Conservation (phyloP, 2,888 invertebrate genomes). For the Agrochola litura region DNA sequence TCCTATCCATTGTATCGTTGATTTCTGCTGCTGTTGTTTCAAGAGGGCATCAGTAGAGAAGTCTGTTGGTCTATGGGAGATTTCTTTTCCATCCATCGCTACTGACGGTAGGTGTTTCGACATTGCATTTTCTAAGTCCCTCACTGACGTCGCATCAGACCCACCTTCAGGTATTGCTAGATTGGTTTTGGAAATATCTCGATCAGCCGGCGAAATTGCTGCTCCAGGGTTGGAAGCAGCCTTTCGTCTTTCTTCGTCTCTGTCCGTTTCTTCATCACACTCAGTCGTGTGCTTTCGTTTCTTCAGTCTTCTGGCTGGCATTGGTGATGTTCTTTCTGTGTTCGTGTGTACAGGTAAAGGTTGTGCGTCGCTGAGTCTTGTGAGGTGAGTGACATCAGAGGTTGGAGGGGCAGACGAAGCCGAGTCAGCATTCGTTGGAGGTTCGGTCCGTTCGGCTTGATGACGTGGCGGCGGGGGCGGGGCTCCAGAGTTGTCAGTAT, state of each 20-base stretch:
- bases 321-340: constrained; percentile 89
- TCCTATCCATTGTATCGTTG: constrained; percentile 98
- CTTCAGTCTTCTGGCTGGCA: constrained; percentile 91
- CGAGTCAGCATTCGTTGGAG: constrained; percentile 83
- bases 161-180: constrained; percentile 83
- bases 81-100: constrained; percentile 89
- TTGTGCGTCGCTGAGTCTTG: constrained; percentile 85
- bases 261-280: constrained; percentile 84
- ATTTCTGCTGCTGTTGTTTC: constrained; percentile 94
- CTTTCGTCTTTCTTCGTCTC: constrained; percentile 87
- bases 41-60: constrained; percentile 96
- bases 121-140: constrained; percentile 98
- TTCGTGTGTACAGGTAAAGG: constrained; percentile 85
- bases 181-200: constrained; percentile 84
- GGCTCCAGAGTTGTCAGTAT: constrained; percentile 92
- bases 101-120: constrained; percentile 96
- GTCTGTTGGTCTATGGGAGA: constrained; percentile 94
- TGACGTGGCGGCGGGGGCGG: constrained; percentile 84
- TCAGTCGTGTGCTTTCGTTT: constrained; percentile 87
- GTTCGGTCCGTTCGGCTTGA: constrained; percentile 83
- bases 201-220: constrained; percentile 84
- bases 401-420: constrained; percentile 85
- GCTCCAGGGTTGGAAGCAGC: constrained; percentile 85
- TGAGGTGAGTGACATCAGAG: constrained; percentile 86
- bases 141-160: constrained; percentile 93